Base-by-base conservation (phyloP, 2,113 vertebrate genomes). In the Tichodroma muraria region DNA sequence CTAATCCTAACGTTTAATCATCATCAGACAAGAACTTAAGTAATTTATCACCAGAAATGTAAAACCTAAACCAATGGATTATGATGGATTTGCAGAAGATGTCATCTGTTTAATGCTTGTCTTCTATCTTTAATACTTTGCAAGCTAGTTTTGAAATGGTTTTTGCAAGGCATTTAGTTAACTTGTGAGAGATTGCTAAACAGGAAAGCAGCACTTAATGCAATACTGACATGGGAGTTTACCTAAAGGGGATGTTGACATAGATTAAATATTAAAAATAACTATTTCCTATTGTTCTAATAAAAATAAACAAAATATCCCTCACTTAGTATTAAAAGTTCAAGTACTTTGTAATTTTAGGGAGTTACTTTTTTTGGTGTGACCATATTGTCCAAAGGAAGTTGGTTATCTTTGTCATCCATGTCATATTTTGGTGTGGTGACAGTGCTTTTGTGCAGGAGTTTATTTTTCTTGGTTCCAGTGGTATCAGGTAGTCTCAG, bases 111-210 rank as follows among this genome's bases (percentile, higher is more conserved):
- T 83, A 94, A 89, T 88, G 80, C 45, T 88, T 53, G 38, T 88
- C 59, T 92, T 93, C 87, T 57, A 33, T 90, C 63, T 89, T 68
- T 85, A 88, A 57, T 93, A 70, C 63, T 94, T 16, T 70, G 80
- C 83, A 89, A 89, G 72, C 28, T 70, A 72, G 50, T 96, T 98
- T 97, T 95, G 95, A 97, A 97, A 95, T 91, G 47, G 10, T 54
- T 84, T 95, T 94, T 95, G 95, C 77, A 96, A 95, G 90, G 66
- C 68, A 60, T 73, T 89, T 70, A 79, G 93, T 93, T 92, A 95
- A 71, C 60, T 85, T 90, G 49, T 72, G 69, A 92, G 80, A 88
- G 76, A 96, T 97, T 98, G 95, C 95, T 91, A 95, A 97, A 97
- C 95, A 97, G 97, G 97, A 98, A 97, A 85, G 47, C 72, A 71